Evolutionary conservation across 1,140 invertebrate genomes (phyloP), one percentile per base, ranked within the genome.

Genomic region (Drosophila mojavensis): DNA sequence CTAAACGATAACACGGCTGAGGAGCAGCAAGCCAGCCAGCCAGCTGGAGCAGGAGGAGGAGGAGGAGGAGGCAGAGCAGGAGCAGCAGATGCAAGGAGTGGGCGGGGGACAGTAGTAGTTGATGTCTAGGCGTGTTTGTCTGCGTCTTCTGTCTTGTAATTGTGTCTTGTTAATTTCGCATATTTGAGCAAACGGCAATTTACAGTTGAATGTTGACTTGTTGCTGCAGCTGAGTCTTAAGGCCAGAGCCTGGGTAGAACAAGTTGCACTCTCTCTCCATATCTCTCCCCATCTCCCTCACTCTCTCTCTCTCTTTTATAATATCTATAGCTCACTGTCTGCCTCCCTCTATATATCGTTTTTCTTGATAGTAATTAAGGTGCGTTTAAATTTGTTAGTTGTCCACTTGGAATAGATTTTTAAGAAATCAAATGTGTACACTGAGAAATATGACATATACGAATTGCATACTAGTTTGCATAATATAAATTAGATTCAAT

Each of bases 121-220:
- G 79, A 68, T 72, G 73, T 60, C 63, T 77, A 65, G 72, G 67
- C 66, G 72, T 70, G 59, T 65, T 71, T 72, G 68, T 76, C 73
- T 85, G 75, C 74, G 79, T 79, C 79, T 75, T 78, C 73, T 79
- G 72, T 79, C 67, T 88, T 83, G 83, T 88, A 88, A 88, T 88
- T 88, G 83, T 88, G 83, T 79, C 83, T 88, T 88, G 84, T 88
- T 88, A 80, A 88, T 88, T 88, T 88, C 83, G 70, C 83, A 88
- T 88, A 83, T 88, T 88, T 83, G 84, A 88, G 77, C 79, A 81
- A 88, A 76, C 84, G 83, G 83, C 79, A 78, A 67, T 88, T 88
- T 88, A 88, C 83, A 88, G 83, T 88, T 77, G 69, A 73, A 73
- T 58, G 70, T 55, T 51, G 55, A 65, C 48, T 54, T 33, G 47